phyloP scores from a whole-genome alignment of 2,113 vertebrate genomes.

The Mesoclemmys tuberculata region DNA sequence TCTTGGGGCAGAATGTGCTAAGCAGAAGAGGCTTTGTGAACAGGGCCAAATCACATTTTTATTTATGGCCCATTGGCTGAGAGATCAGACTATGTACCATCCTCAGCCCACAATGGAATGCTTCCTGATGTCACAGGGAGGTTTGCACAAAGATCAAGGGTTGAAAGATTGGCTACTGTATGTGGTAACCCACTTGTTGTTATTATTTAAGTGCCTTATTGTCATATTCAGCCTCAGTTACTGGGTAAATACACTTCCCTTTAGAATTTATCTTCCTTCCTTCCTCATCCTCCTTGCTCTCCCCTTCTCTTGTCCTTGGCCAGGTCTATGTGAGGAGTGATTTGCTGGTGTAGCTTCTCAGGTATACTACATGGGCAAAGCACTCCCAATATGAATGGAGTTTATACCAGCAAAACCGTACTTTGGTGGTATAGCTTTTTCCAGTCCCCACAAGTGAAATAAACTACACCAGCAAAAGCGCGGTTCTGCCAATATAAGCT shows the following conservation, averaged over 20 bases:
- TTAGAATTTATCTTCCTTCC: background rate
- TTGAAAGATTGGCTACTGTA: background rate
- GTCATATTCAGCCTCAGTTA: background rate
- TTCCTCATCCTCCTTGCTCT: background rate
- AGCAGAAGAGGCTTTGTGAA: background rate
- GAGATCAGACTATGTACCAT: background rate
- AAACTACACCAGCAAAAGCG: no score
- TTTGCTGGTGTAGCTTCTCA: background rate
- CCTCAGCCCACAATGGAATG: background rate
- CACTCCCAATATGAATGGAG: background rate
- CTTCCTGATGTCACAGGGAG: background rate
- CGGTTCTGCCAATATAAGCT: background rate
- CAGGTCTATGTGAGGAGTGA: background rate
- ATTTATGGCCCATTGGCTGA: background rate
- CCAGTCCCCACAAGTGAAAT: no score
- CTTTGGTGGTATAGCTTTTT: no score
- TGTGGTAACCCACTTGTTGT: background rate
- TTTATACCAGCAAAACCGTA: background rate
- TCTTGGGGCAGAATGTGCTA: background rate
- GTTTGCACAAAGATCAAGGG: background rate
- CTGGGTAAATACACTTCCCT: background rate
- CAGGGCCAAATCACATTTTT: background rate
- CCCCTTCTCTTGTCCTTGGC: background rate
- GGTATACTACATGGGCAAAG: background rate
- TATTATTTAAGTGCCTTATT: background rate